Evolutionary conservation across 2,797 vertebrate genomes (phyloP).

Genomic region (Lagocephalus sceleratus): DNA sequence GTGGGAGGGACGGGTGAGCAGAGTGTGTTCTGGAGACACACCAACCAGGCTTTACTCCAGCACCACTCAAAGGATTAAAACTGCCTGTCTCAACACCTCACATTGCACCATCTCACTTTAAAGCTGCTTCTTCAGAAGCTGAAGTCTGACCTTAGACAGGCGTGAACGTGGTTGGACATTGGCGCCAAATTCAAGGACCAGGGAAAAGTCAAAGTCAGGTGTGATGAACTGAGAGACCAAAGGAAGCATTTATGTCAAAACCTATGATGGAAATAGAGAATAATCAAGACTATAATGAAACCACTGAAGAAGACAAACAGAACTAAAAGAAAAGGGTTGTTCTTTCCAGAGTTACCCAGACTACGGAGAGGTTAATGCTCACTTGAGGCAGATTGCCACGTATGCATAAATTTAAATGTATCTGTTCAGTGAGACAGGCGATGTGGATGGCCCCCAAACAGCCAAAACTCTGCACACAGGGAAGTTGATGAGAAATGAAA

Average conservation of each 20-base stretch:
- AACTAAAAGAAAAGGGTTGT: too few species aligned
- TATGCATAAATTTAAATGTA: too few species aligned
- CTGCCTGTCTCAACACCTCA: not conserved
- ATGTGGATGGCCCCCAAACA: too few species aligned
- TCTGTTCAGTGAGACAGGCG: too few species aligned
- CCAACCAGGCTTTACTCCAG: slow-evolving; percentile 11
- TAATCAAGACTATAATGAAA: too few species aligned
- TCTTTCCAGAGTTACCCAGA: too few species aligned
- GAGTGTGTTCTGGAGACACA: not conserved
- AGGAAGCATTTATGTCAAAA: too few species aligned
- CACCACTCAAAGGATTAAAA: slow-evolving; percentile 5
- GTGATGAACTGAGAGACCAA: not conserved
- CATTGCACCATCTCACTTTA: slow-evolving; percentile 1
- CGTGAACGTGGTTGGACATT: not conserved
- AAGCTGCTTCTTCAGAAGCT: not conserved
- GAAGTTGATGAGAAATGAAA: not conserved
- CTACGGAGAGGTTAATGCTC: too few species aligned
- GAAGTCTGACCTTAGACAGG: not conserved
- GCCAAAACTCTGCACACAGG: too few species aligned
- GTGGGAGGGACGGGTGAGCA: slow-evolving; percentile 2
- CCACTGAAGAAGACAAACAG: too few species aligned
- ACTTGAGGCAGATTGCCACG: too few species aligned
- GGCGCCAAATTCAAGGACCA: not conserved
- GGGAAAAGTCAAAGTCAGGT: not conserved
- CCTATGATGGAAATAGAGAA: too few species aligned